Evolutionary conservation across 2,888 invertebrate genomes (phyloP), one percentile per base, ranked within the genome.

Genomic region (Sympetrum striolatum): DNA sequence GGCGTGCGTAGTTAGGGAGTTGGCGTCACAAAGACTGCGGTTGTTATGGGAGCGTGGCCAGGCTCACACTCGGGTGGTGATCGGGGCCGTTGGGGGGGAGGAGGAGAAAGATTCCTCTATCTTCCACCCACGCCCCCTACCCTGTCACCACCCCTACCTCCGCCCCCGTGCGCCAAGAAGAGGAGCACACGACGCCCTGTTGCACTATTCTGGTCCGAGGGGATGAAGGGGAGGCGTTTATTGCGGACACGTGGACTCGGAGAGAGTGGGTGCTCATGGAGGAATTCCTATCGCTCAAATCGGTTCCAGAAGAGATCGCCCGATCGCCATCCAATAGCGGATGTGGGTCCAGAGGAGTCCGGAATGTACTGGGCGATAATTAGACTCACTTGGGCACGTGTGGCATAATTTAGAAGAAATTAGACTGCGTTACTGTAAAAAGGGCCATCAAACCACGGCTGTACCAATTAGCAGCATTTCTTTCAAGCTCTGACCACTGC

Each of bases 91-190:
- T 39, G 44, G n/a, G 81, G 25, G 22, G 12, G 18, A 22, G 31
- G 15, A 53, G 37, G 35, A 37, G 12, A 37, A 18, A 82, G 82
- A 82, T 82, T 82, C 82, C 82, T 31, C 82, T 35, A 22, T 18
- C 82, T 53, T 58, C 82, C 82, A 82, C 82, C 82, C 82, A 82
- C 82, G 82, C 82, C 82, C 82, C 82, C 82, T 82, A 12, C 82
- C 31, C 82, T 58, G 15, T 39, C 82, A 15, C 35, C 31, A 53
- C 82, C 82, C 25, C 82, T 10, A 31, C 18, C 35, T 6, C 2
- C 58, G 14, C 31, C 44, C 58, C 31, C 82, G 15, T 37, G 35
- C n/a, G 35, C 58, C 35, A 82, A 82, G 82, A 82, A 82, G 81
- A 81, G 81, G 31, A 53, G n/a, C 44, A 35, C 37, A 58, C 18